These are phyloP conservation scores for Junonia oenone DNA, from an alignment of 2,888 invertebrate genomes.

Conservation along the genomic window DNA sequence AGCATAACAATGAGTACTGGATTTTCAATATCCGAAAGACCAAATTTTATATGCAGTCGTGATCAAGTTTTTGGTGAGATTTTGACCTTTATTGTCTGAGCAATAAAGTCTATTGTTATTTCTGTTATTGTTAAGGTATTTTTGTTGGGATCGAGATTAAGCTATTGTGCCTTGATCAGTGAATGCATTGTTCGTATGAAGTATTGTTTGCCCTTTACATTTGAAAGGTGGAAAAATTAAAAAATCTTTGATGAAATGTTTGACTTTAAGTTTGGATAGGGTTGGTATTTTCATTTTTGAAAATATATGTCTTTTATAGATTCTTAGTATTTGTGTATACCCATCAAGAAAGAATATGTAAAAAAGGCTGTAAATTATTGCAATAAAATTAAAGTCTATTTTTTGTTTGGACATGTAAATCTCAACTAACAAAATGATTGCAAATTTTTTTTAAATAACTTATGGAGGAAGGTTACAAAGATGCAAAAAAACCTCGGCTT, in stretches of 20 bases:
- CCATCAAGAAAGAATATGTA: too few relatives aligned
- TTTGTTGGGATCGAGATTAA: not conserved
- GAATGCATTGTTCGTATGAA: constrained; percentile 37
- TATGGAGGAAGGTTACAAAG: too few relatives aligned
- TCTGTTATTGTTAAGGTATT: not conserved
- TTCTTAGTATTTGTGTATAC: too few relatives aligned
- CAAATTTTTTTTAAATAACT: too few relatives aligned
- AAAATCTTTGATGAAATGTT: not conserved
- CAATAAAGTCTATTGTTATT: constrained; percentile 1
- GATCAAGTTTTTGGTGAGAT: not conserved
- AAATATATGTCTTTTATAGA: too few relatives aligned
- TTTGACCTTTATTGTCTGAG: not conserved
- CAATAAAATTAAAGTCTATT: too few relatives aligned
- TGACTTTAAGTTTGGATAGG: not conserved
- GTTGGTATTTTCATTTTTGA: too few relatives aligned
- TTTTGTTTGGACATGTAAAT: too few relatives aligned
- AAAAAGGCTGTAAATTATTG: too few relatives aligned
- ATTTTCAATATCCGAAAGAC: constrained; percentile 16
- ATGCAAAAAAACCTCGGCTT: too few relatives aligned
- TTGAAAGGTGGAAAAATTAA: constrained; percentile 17
- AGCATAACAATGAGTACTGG: constrained; percentile 10
- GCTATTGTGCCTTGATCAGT: constrained; percentile 37
- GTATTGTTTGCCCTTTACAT: constrained; percentile 37
- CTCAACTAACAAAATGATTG: too few relatives aligned
- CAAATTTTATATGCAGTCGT: not conserved